Conservation (phyloP, 1,140 invertebrate species). For the Bombus waltoni region DNA sequence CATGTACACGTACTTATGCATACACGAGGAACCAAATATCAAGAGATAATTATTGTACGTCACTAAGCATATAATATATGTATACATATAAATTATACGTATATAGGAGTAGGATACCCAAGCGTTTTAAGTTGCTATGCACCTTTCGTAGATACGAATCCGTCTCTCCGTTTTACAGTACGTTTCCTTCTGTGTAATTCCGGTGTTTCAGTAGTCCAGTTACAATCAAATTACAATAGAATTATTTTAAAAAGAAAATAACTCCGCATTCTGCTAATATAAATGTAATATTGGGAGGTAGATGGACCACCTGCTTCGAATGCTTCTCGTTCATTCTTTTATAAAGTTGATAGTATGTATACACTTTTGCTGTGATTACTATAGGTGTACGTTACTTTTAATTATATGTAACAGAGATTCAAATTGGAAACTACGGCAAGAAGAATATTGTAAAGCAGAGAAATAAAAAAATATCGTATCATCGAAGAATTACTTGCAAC, state of each 20-base stretch:
- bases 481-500: neutral
- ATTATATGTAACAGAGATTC: neutral
- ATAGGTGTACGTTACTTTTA: neutral
- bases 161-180: conserved; percentile 1
- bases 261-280: neutral
- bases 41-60: conserved; percentile 38
- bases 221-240: neutral
- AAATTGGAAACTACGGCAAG: neutral
- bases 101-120: conserved; percentile 35
- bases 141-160: conserved; percentile 31
- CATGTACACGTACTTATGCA: conserved; percentile 30
- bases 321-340: neutral
- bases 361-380: neutral
- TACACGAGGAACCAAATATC: conserved; percentile 61
- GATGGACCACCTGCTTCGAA: conserved; percentile 1
- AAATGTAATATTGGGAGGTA: conserved; percentile 7
- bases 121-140: conserved; percentile 23
- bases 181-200: neutral
- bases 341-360: neutral
- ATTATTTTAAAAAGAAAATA: neutral
- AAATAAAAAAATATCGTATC: too few relatives aligned
- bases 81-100: conserved; percentile 19
- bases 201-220: neutral
- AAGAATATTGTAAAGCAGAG: too few relatives aligned
- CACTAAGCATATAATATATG: conserved; percentile 31